phyloP scores from a whole-genome alignment of 2,113 vertebrate species.

The Xyliphius kryptos region DNA sequence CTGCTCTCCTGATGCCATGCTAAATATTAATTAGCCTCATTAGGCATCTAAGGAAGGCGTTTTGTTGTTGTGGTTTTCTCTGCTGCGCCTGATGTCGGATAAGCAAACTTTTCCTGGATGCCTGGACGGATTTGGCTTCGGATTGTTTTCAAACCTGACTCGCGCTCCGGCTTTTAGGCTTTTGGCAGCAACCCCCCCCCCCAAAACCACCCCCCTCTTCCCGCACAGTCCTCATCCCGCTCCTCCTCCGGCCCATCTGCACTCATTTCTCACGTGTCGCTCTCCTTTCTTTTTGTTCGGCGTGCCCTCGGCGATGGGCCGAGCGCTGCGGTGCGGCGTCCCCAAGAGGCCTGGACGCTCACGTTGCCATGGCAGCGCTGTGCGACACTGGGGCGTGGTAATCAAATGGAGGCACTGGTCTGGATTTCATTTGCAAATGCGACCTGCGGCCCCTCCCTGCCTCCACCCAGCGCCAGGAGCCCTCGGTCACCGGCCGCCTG shows the following conservation, averaged over 20 bases:
- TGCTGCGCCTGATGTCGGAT: conserved; percentile 6
- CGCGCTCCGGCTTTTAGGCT: conserved; percentile 27
- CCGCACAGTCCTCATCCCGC: too few relatives aligned
- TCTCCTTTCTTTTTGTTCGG: conserved; percentile 42
- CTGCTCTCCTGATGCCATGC: conserved; percentile 42
- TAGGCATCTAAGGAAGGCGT: conserved; percentile 36
- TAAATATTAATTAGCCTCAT: conserved; percentile 49
- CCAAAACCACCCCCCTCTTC: too few relatives aligned
- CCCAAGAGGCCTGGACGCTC: conserved; percentile 63
- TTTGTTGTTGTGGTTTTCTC: conserved; percentile 17
- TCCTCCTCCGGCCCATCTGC: conserved; percentile 52
- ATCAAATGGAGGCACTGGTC: conserved; percentile 62
- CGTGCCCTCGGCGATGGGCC: conserved; percentile 53
- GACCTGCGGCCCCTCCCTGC: conserved; percentile 30
- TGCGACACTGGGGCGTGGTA: conserved; percentile 65
- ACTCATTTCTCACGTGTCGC: conserved; percentile 45
- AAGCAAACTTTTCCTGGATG: too few relatives aligned
- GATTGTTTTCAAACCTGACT: too few relatives aligned
- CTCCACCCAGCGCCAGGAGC: conserved; percentile 40
- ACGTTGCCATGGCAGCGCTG: conserved; percentile 72
- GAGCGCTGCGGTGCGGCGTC: conserved; percentile 57
- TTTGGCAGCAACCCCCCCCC: conserved; percentile 42
- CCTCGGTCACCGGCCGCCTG: conserved; percentile 33
- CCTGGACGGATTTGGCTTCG: conserved; percentile 4
- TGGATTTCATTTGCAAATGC: conserved; percentile 61